phyloP scores from a whole-genome alignment of 2,888 invertebrate genomes.

The Aphidoletes aphidimyza region DNA sequence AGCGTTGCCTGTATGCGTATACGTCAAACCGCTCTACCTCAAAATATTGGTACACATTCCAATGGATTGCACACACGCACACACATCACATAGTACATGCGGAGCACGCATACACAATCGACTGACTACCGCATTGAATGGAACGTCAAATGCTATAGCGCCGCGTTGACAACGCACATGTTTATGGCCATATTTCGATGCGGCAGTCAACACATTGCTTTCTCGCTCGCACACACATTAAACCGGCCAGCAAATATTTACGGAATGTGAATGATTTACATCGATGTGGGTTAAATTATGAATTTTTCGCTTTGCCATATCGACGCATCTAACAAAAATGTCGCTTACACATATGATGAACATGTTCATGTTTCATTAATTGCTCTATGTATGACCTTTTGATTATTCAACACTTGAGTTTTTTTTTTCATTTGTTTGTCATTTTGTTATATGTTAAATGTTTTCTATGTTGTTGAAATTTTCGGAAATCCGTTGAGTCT shows the following conservation, averaged over 20 bases:
- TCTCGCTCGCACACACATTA: background rate
- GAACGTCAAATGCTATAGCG: background rate
- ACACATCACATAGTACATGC: background rate
- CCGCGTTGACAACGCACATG: constrained; percentile 44
- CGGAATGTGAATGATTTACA: constrained; percentile 11
- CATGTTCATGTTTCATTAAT: background rate
- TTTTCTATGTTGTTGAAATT: background rate
- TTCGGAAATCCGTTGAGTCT: too few species aligned
- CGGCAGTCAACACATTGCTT: background rate
- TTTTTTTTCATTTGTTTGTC: too few species aligned
- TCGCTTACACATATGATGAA: background rate
- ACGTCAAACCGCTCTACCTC: background rate
- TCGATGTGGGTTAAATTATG: background rate
- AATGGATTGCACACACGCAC: background rate
- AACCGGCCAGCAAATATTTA: constrained; percentile 12
- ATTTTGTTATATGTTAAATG: background rate
- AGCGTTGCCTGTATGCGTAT: background rate
- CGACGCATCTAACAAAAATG: background rate
- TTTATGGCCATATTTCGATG: background rate
- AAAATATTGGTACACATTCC: background rate
- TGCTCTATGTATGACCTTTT: background rate
- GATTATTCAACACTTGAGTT: too few species aligned
- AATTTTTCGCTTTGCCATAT: background rate
- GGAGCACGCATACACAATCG: too few species aligned
- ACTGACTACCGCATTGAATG: background rate